A percentile compares a stretch with the other conserved stretches of the same genome.
Conservation (phyloP, 2,888 invertebrate species). For the Eupithecia centaureata region DNA sequence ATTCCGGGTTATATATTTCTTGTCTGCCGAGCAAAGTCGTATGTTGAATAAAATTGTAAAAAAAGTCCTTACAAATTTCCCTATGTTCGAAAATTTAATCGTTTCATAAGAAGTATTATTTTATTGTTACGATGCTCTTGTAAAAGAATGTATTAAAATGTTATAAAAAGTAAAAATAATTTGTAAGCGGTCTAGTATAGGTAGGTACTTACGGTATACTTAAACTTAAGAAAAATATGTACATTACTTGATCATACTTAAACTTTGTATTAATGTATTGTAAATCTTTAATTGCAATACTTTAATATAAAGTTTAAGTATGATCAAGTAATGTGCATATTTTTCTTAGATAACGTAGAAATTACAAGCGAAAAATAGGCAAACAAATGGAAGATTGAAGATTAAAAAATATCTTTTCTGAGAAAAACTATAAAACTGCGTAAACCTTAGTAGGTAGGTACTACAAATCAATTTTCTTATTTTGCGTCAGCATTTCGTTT, state of each 20-base stretch:
- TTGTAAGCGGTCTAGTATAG: no score
- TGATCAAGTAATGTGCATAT: background rate
- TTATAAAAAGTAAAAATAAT: no score
- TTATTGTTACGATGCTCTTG: background rate
- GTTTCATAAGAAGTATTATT: background rate
- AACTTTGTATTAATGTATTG: background rate
- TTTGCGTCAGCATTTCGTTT: background rate
- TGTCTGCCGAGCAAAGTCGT: background rate
- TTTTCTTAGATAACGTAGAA: background rate
- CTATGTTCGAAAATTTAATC: background rate
- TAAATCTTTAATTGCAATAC: background rate
- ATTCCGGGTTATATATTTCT: no score
- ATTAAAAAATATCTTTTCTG: background rate
- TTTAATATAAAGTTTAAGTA: background rate
- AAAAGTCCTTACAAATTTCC: no score
- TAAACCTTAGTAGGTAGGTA: background rate
- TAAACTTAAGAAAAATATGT: no score
- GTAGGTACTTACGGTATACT: no score
- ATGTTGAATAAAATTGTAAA: no score
- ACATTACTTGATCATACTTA: background rate
- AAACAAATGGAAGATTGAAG: background rate
- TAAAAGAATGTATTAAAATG: no score
- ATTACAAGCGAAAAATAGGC: background rate
- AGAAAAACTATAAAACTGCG: background rate
- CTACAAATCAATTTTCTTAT: background rate